phyloP scores from a whole-genome alignment of 2,113 vertebrate genomes.

The Phalacrocorax pelagicus region DNA sequence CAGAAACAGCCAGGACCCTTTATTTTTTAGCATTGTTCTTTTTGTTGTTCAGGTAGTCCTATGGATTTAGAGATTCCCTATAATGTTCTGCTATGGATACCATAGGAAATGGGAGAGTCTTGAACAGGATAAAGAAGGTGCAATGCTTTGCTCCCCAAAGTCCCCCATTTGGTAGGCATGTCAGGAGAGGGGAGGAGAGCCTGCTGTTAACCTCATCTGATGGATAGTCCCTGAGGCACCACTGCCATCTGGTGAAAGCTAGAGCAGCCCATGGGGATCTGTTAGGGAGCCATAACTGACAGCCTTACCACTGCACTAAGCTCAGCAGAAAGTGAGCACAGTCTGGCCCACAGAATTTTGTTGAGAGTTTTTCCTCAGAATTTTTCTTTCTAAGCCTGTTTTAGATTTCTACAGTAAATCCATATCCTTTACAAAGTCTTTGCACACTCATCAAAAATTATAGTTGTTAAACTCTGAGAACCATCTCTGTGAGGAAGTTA shows the following conservation, averaged over 20 bases:
- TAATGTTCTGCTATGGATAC: background rate
- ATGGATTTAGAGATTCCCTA: background rate
- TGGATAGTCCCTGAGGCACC: conserved; percentile 61
- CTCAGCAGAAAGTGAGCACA: background rate
- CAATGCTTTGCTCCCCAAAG: background rate
- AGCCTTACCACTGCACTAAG: background rate
- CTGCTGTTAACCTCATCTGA: conserved; percentile 31
- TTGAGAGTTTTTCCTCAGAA: background rate
- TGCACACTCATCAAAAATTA: background rate
- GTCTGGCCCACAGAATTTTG: background rate
- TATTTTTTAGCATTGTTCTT: background rate
- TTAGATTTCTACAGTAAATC: background rate
- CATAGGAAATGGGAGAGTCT: background rate
- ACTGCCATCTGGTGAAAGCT: conserved; percentile 68
- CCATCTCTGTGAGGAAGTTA: background rate
- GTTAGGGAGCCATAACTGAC: conserved; percentile 10
- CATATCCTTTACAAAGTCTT: background rate
- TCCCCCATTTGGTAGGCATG: background rate
- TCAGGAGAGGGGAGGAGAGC: conserved; percentile 24
- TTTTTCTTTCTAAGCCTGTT: background rate
- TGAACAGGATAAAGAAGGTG: background rate
- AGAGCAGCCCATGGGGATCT: conserved; percentile 28
- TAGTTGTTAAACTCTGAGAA: background rate
- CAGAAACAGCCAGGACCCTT: background rate
- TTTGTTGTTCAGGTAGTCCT: background rate